Conservation (phyloP, 2,797 vertebrate genomes). For the Tangara arthus region DNA sequence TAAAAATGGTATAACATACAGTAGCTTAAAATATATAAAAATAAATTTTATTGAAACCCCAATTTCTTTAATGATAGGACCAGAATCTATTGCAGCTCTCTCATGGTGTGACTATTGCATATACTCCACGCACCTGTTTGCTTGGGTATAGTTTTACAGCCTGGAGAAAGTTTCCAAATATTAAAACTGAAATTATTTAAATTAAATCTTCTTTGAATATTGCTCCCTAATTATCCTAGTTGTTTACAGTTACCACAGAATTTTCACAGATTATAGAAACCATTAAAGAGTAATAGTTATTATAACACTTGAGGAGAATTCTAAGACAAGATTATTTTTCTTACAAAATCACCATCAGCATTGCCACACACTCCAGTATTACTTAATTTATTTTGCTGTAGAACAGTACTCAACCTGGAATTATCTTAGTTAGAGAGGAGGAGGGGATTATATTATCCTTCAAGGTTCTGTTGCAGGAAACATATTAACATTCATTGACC, state of each 20-base stretch:
- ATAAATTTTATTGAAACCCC: neutral
- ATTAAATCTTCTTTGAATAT: neutral
- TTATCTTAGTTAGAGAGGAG: slow-evolving; percentile 16
- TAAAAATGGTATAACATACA: neutral
- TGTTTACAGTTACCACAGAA: neutral
- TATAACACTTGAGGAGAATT: neutral
- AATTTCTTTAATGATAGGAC: neutral
- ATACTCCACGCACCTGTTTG: neutral
- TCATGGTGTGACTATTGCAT: neutral
- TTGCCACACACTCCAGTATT: neutral
- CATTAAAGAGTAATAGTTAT: neutral
- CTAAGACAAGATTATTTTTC: neutral
- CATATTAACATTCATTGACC: slow-evolving; percentile 56
- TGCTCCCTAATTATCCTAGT: neutral
- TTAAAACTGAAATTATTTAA: slow-evolving; percentile 6
- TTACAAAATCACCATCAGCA: neutral
- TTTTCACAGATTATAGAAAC: neutral
- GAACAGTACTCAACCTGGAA: slow-evolving; percentile 5
- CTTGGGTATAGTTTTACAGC: neutral
- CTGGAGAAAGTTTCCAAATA: neutral
- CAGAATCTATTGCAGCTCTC: neutral
- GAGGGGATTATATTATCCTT: slow-evolving; percentile 23
- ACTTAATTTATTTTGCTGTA: slow-evolving; percentile 34
- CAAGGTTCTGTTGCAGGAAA: slow-evolving; percentile 38
- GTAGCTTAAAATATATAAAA: neutral